phyloP scores from a whole-genome alignment of 2,797 vertebrate genomes.

The Synaphobranchus kaupii region DNA sequence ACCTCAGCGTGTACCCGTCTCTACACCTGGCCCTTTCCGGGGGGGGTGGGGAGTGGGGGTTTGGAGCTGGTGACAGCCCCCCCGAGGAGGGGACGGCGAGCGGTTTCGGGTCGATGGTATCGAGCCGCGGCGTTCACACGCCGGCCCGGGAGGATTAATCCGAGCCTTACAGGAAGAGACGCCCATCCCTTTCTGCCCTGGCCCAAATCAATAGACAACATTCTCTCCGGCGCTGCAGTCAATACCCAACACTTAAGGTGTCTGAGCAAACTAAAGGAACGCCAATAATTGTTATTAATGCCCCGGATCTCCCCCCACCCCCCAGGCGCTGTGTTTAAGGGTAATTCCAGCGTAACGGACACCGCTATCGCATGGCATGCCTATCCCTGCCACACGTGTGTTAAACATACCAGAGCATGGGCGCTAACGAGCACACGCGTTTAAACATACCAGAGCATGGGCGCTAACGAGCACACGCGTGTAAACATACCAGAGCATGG shows the following conservation, averaged over 20 bases:
- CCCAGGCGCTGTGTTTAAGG: slow-evolving; percentile 19
- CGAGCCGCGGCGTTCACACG: slow-evolving; percentile 6
- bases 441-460: background rate
- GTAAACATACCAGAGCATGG: too few relatives aligned
- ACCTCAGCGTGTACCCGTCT: background rate
- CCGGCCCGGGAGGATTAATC: slow-evolving; percentile 26
- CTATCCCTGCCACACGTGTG: background rate
- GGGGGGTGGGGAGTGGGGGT: background rate
- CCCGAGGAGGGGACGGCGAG: background rate
- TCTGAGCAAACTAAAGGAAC: slow-evolving; percentile 43
- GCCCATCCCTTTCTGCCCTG: slow-evolving; percentile 20
- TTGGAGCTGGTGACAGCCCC: background rate
- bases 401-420: too few relatives aligned
- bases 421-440: too few relatives aligned
- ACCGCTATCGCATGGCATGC: background rate
- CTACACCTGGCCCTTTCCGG: background rate
- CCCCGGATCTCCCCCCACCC: slow-evolving; percentile 16
- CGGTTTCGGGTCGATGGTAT: slow-evolving; percentile 18
- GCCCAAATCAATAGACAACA: slow-evolving; percentile 46
- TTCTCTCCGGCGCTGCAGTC: slow-evolving; percentile 45
- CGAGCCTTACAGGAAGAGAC: slow-evolving; percentile 16
- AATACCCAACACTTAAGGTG: slow-evolving; percentile 44
- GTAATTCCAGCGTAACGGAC: slow-evolving; percentile 26
- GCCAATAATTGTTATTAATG: slow-evolving; percentile 49
- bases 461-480: background rate